A percentile compares a stretch with the other conserved stretches of the same genome.
Evolutionary conservation across 1,140 invertebrate species (phyloP).

Genomic region (Hyles vespertilio): DNA sequence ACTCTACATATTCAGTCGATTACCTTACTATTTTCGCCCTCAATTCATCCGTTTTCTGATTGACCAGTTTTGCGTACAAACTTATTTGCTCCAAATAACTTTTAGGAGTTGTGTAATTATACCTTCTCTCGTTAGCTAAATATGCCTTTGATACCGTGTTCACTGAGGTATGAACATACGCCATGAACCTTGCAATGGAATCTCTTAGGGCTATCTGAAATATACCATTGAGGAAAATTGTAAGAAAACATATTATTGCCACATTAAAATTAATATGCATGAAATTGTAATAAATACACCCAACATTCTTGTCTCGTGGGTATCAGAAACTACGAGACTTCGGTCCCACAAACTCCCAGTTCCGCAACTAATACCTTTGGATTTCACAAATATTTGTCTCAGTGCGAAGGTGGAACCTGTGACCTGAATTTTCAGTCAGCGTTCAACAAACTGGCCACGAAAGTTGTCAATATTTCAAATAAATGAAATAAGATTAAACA

Average conservation of each 20-base stretch:
- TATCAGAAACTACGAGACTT: no score
- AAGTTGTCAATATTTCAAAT: no score
- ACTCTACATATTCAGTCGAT: no score
- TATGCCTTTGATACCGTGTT: slow-evolving; percentile 92
- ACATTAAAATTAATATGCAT: neutral
- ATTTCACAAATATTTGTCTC: no score
- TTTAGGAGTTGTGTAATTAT: slow-evolving; percentile 98
- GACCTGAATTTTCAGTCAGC: no score
- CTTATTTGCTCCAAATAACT: slow-evolving; percentile 97
- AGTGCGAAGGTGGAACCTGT: no score
- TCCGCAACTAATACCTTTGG: no score
- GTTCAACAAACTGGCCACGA: no score
- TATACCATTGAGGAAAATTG: neutral
- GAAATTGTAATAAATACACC: no score
- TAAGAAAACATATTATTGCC: neutral
- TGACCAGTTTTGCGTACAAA: slow-evolving; percentile 91
- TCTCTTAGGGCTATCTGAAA: slow-evolving; percentile 80
- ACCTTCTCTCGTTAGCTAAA: slow-evolving; percentile 91
- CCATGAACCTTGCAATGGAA: slow-evolving; percentile 94
- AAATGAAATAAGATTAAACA: no score
- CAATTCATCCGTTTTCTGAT: slow-evolving; percentile 88
- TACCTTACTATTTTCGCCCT: slow-evolving; percentile 87
- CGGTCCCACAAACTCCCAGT: no score
- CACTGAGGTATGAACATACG: slow-evolving; percentile 94
- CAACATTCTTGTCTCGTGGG: no score